A percentile compares a stretch with the other conserved stretches of the same genome.
Conservation (phyloP, 1,140 invertebrate species). For the Drosophila nigrodunni region DNA sequence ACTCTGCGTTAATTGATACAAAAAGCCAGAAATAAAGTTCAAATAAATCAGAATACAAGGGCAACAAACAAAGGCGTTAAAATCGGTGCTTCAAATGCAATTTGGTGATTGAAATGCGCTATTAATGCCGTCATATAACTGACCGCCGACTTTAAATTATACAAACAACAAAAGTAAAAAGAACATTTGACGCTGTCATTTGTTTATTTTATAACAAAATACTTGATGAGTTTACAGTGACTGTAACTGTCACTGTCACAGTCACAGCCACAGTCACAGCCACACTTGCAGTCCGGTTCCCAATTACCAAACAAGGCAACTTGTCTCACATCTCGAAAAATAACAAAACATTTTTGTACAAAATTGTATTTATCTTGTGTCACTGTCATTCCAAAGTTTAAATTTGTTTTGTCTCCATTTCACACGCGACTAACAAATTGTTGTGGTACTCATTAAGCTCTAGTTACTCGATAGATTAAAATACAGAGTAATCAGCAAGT, state of each 20-base stretch:
- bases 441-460: conserved; percentile 17
- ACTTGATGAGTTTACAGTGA: conserved; percentile 25
- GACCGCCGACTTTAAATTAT: conserved; percentile 17
- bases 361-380: not conserved
- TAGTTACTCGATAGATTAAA: conserved; percentile 1
- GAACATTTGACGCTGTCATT: conserved; percentile 27
- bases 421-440: conserved; percentile 22
- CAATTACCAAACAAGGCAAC: conserved; percentile 13
- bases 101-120: conserved; percentile 51
- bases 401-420: conserved; percentile 18
- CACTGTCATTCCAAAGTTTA: conserved; percentile 24
- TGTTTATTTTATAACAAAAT: conserved; percentile 8
- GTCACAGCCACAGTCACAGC: conserved; percentile 24
- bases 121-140: conserved; percentile 25
- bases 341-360: not conserved
- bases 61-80: not conserved
- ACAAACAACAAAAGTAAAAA: conserved; percentile 11
- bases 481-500: not conserved
- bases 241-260: conserved; percentile 31
- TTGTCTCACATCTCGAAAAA: not conserved
- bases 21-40: conserved; percentile 5
- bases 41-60: not conserved
- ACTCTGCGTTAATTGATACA: conserved; percentile 1
- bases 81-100: conserved; percentile 19
- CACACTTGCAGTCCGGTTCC: conserved; percentile 8